phyloP scores from a whole-genome alignment of 2,113 vertebrate species.

The Labeo rohita region DNA sequence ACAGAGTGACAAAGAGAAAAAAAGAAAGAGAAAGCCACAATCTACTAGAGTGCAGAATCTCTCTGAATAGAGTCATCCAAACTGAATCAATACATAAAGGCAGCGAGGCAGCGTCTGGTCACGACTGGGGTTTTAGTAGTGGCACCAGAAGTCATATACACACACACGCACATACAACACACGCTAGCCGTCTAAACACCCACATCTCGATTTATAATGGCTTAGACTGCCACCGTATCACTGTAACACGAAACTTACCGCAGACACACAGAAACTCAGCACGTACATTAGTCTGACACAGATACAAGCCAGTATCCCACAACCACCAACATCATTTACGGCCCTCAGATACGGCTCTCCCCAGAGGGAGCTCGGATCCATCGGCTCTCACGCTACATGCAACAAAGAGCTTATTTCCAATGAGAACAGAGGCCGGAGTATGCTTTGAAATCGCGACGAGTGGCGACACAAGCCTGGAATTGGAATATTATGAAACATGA shows the following conservation, averaged over 20 bases:
- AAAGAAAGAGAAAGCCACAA: not conserved
- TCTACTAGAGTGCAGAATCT: slow-evolving; percentile 25
- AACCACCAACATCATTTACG: slow-evolving; percentile 46
- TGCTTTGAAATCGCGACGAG: slow-evolving; percentile 18
- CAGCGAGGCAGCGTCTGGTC: slow-evolving; percentile 14
- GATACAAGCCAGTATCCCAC: slow-evolving; percentile 46
- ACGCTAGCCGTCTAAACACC: not conserved
- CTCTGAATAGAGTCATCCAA: not conserved
- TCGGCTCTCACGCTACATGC: not conserved
- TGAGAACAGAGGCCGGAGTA: not conserved
- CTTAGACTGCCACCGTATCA: slow-evolving; percentile 37
- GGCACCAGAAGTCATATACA: slow-evolving; percentile 21
- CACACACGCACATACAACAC: not conserved
- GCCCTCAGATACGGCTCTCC: slow-evolving; percentile 43
- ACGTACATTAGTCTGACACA: slow-evolving; percentile 38
- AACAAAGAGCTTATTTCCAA: slow-evolving; percentile 29
- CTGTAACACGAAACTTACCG: slow-evolving; percentile 42
- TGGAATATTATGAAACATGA: slow-evolving; percentile 39
- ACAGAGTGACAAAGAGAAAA: not conserved
- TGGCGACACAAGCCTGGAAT: slow-evolving; percentile 20
- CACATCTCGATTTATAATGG: slow-evolving; percentile 43
- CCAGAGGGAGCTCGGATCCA: slow-evolving; percentile 24
- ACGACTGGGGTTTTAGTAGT: slow-evolving; percentile 33
- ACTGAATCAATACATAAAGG: slow-evolving; percentile 41
- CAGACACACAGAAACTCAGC: slow-evolving; percentile 24